phyloP scores from a whole-genome alignment of 2,113 vertebrate species.

The Perca fluviatilis region DNA sequence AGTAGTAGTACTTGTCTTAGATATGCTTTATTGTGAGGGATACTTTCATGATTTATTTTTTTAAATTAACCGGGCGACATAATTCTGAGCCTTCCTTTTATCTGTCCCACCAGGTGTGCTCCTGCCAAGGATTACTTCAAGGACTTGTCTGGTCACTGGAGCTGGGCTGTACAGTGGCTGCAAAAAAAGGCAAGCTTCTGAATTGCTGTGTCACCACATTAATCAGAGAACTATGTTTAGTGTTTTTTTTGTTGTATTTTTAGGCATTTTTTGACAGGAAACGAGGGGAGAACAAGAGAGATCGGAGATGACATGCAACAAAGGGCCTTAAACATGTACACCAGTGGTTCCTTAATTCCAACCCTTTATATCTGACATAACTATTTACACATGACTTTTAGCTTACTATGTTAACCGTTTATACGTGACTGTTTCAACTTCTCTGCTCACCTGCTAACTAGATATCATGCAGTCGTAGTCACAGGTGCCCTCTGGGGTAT shows the following conservation, averaged over 20 bases:
- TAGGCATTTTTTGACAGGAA: neutral
- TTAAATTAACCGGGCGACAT: neutral
- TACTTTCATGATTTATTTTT: no score
- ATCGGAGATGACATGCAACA: no score
- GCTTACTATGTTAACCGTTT: no score
- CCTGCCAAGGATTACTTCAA: constrained; percentile 99
- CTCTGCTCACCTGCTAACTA: no score
- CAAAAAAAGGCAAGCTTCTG: constrained; percentile 91
- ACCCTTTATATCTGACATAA: no score
- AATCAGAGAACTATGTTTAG: neutral
- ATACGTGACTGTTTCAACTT: no score
- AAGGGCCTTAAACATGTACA: no score
- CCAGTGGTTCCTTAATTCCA: no score
- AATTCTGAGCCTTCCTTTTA: neutral
- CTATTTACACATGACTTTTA: no score
- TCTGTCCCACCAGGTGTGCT: constrained; percentile 87
- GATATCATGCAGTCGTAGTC: no score
- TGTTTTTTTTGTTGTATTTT: neutral
- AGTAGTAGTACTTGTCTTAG: neutral
- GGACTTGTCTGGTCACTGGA: constrained; percentile 97
- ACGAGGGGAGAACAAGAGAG: no score
- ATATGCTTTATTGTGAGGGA: neutral
- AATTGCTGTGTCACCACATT: neutral
- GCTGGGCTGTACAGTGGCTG: constrained; percentile 99
- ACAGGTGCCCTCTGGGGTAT: no score